Conservation (phyloP, 2,113 vertebrate genomes). For the Melanerpes aurifrons region DNA sequence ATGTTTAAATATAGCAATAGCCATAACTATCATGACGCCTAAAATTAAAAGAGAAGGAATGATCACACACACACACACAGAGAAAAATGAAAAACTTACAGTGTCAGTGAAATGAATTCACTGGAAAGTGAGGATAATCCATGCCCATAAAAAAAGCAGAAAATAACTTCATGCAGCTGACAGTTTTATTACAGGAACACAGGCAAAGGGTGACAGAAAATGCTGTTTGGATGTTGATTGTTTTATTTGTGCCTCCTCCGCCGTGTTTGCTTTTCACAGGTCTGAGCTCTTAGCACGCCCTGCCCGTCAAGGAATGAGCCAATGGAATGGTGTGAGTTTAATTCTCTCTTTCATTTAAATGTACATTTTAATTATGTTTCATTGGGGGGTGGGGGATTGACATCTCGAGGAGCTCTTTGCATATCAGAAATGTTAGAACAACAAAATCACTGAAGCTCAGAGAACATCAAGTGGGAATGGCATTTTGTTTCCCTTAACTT, state of each 20-base stretch:
- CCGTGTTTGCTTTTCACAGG: conserved; percentile 54
- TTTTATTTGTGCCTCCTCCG: conserved; percentile 71
- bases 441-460: conserved; percentile 47
- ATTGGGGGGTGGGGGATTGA: conserved; percentile 48
- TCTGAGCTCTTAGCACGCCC: conserved; percentile 63
- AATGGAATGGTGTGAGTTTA: conserved; percentile 64
- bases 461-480: conserved; percentile 23
- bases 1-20: conserved; percentile 49
- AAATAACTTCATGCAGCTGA: conserved; percentile 55
- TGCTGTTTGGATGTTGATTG: conserved; percentile 69
- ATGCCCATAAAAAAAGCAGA: conserved; percentile 67
- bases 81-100: conserved; percentile 19
- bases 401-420: conserved; percentile 57
- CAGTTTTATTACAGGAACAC: conserved; percentile 70
- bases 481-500: conserved; percentile 50
- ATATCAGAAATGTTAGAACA: conserved; percentile 42
- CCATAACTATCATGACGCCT: conserved; percentile 43
- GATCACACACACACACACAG: background rate
- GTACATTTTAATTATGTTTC: conserved; percentile 69
- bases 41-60: conserved; percentile 39
- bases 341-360: conserved; percentile 71
- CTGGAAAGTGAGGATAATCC: conserved; percentile 64
- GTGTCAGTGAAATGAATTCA: conserved; percentile 61
- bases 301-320: conserved; percentile 61
- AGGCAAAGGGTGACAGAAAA: conserved; percentile 73